phyloP scores from a whole-genome alignment of 2,797 vertebrate species.

The Onychomys leucogaster region DNA sequence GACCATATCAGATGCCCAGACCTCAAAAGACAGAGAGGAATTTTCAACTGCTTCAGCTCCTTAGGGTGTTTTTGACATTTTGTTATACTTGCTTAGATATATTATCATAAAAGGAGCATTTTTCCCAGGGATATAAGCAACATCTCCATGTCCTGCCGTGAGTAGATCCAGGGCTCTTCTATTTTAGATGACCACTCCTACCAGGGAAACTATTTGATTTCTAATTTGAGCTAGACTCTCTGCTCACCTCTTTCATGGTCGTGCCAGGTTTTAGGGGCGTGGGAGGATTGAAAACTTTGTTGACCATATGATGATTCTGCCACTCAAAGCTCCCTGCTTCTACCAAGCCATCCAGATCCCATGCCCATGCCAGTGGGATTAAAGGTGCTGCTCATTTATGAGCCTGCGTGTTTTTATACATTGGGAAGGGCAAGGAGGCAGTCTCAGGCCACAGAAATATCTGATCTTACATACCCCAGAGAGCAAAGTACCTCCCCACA shows the following conservation, averaged over 20 bases:
- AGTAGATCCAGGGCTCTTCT: background rate
- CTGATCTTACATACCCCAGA: background rate
- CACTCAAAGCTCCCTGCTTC: background rate
- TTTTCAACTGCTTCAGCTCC: background rate
- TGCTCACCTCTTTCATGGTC: background rate
- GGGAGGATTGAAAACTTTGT: background rate
- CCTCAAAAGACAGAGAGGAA: background rate
- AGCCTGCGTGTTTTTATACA: background rate
- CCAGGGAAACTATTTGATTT: background rate
- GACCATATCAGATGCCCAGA: background rate
- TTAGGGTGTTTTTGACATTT: background rate
- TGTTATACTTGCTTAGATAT: background rate
- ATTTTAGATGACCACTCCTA: background rate
- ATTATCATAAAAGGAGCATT: background rate
- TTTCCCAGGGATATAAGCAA: background rate
- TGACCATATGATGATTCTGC: background rate
- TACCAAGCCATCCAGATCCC: background rate
- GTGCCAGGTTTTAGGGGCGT: background rate
- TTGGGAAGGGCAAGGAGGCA: background rate
- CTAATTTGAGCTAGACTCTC: background rate
- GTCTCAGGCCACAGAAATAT: background rate
- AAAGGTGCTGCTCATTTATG: background rate
- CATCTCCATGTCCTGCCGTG: background rate
- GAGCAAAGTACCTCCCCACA: background rate
- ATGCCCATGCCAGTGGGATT: background rate